Evolutionary conservation across 64 coral and sea anemone genomes (phyloP), one percentile per base, ranked within the genome.

Genomic region (Montipora cactus): DNA sequence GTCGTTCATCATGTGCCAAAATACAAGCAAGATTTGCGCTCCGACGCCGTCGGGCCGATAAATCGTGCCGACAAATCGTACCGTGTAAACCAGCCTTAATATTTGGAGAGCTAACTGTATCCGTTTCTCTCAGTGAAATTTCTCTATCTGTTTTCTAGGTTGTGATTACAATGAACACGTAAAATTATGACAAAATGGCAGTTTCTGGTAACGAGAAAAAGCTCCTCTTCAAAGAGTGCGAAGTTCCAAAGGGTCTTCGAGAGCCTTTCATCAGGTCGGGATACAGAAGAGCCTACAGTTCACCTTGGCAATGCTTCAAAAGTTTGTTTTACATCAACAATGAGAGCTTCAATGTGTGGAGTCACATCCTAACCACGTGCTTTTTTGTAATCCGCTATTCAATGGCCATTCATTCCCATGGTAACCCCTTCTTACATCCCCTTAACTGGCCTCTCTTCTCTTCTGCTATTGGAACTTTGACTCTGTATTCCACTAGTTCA

Each of bases 281-380:
- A 72, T 86, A 86, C 37, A 69, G 82, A 16, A 12, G 64, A 86
- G 64, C 82, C 45, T 50, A 86, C 66, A 86, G 82, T 14, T 50
- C 66, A 8, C 82, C 82, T 8, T 86, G 68, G 28, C 75, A 93
- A 21, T 93, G 92, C 46, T 62, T 93, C 4, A 76, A 82, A 22
- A 93, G 92, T 15, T 19, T 93, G 47, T 88, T 93, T 47, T 75
- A 93, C 58, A 47, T 74, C 19, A 59, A 88, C 23, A 93, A 93
- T 55, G 92, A 93, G 23, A 68, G 23, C 59, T 46, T 93, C 48
- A 88, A 93, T 74, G 78, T 93, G 8, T 93, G 92, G 92, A 76
- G 83, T 11, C 92, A 93, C 44, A 49, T 93, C 2, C 67, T 93
- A 45, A 51, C 83, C 52, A 14, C 81, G 5, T 19, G 13, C 15